Base-by-base conservation (phyloP, 2,113 vertebrate species). In the Halcyon malimbica region DNA sequence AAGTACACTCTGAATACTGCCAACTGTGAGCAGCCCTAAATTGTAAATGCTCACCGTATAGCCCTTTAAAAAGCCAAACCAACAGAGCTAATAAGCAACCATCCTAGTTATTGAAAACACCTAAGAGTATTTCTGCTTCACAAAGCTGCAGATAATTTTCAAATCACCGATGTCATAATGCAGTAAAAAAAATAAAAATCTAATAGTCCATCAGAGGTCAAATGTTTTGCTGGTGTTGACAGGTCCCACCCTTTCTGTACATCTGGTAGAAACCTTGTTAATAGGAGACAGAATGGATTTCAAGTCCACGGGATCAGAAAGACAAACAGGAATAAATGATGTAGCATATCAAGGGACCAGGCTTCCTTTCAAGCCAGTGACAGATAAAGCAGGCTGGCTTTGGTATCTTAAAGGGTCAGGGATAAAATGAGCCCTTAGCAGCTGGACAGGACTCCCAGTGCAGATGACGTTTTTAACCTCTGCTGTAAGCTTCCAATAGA, bases 391-490 rank as follows among this genome's bases (percentile, higher is more conserved):
- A 75, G 54, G 25, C 50, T 87, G 77, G 88, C 77, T 85, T 79
- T 71, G 50, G 65, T 42, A 53, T 62, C 90, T 91, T 53, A 46
- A 81, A 77, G 80, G 92, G 88, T 94, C 86, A 95, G 86, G 59
- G 44, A 91, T 78, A 57, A 94, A 87, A 76, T 33, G 67, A 83
- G 67, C 78, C 84, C 83, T 65, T 7, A 62, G 67, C 95, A 93
- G 86, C 84, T 95, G 85, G 46, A 93, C 76, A 63, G 46, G 46
- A 85, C 56, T 63, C 91, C 91, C 81, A 57, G 59, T 5, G 50
- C 90, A 90, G 37, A 42, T 44, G 42, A 95, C 53, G 79, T 77
- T 96, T 96, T 96, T 93, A 93, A 96, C 95, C 90, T 95, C 91
- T 78, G 67, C 87, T 87, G 56, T 74, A 70, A 76, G 50, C 54